Percentiles rank a stretch among this genome's conserved stretches.
phyloP scores from a whole-genome alignment of 35 echinoderm and acorn worm species.

The Stichopus chloronotus region DNA sequence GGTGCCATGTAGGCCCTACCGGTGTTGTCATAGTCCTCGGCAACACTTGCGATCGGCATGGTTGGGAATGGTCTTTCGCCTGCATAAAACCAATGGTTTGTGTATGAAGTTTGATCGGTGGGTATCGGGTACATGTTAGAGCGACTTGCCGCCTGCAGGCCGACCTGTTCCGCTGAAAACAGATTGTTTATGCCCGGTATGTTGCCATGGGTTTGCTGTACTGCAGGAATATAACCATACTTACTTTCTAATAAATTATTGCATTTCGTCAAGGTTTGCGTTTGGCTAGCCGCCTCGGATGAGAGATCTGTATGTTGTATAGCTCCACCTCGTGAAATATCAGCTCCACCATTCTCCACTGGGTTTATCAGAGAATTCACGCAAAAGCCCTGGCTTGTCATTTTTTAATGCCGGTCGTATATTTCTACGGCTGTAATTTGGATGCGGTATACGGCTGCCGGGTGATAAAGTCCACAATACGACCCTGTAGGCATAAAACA shows the following conservation, averaged over 20 bases:
- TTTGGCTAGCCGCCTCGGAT: constrained; percentile 14
- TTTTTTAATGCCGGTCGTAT: constrained; percentile 68
- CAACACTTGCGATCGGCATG: constrained; percentile 47
- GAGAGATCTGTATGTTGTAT: constrained; percentile 18
- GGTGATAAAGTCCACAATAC: constrained; percentile 64
- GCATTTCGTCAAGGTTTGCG: constrained; percentile 49
- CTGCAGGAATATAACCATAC: constrained; percentile 54
- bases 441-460: constrained; percentile 43
- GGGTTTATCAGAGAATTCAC: constrained; percentile 67
- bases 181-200: constrained; percentile 63
- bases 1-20: constrained; percentile 52
- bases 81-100: constrained; percentile 65
- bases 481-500: constrained; percentile 69
- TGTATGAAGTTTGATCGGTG: constrained; percentile 39
- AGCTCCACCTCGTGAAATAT: constrained; percentile 23
- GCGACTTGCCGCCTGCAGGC: constrained; percentile 38
- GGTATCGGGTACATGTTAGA: constrained; percentile 57
- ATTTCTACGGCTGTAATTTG: constrained; percentile 66
- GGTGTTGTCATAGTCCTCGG: constrained; percentile 51
- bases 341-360: constrained; percentile 58
- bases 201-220: constrained; percentile 57
- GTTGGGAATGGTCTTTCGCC: constrained; percentile 51
- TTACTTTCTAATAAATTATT: constrained; percentile 62
- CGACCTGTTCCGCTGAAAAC: constrained; percentile 55
- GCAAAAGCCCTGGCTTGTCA: constrained; percentile 66